Percentiles rank a stretch among this genome's conserved stretches.
Evolutionary conservation across 2,888 invertebrate genomes (phyloP).

Genomic region (Labia minor): DNA sequence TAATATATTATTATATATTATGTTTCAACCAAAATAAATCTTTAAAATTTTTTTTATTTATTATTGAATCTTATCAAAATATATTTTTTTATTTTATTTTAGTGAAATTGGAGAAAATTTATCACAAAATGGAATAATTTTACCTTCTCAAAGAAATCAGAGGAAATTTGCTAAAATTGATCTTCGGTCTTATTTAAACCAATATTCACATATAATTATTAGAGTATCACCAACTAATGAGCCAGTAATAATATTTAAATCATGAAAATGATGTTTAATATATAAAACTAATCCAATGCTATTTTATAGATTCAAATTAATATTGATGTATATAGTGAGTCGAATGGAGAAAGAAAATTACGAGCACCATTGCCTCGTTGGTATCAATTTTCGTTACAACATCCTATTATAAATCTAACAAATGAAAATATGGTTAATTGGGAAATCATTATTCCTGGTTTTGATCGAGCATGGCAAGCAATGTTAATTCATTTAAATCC

Average conservation of each 20-base stretch:
- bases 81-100: constrained; percentile 28
- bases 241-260: constrained; percentile 39
- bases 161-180: constrained; percentile 46
- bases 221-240: constrained; percentile 51
- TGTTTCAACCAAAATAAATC: too few relatives aligned
- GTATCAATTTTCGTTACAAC: constrained; percentile 18
- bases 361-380: constrained; percentile 20
- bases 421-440: constrained; percentile 48
- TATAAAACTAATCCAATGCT: too few relatives aligned
- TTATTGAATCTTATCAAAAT: too few relatives aligned
- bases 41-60: too few relatives aligned
- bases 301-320: constrained; percentile 46
- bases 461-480: constrained; percentile 49
- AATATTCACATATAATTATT: constrained; percentile 60
- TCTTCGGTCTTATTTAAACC: constrained; percentile 36
- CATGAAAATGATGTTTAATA: constrained; percentile 13
- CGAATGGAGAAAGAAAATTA: constrained; percentile 29
- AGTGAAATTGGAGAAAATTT: constrained; percentile 48
- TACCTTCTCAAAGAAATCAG: constrained; percentile 40
- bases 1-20: too few relatives aligned
- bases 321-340: constrained; percentile 45
- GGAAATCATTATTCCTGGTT: constrained; percentile 46
- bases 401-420: constrained; percentile 43
- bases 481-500: constrained; percentile 50
- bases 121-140: constrained; percentile 44